Conservation (phyloP, 1,140 invertebrate species). For the Ctenoplectra terminalis region DNA sequence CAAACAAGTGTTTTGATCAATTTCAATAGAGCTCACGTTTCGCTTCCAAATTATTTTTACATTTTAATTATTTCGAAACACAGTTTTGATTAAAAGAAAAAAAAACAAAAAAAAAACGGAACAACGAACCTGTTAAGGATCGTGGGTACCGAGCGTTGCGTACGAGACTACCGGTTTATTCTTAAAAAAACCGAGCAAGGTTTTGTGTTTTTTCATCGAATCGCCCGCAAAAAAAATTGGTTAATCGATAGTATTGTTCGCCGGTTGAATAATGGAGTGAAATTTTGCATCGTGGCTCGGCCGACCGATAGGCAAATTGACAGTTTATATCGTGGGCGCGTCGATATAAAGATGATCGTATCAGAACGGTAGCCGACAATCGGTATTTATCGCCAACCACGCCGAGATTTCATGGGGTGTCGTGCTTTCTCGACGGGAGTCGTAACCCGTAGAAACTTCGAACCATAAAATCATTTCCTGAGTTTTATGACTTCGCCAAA, state of each 20-base stretch:
- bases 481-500: slow-evolving; percentile 27
- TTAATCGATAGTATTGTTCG: slow-evolving; percentile 14
- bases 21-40: not conserved
- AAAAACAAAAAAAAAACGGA: no score
- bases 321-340: not conserved
- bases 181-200: slow-evolving; percentile 1
- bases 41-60: slow-evolving; percentile 8
- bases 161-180: not conserved
- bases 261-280: not conserved
- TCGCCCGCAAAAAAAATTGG: not conserved
- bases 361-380: not conserved
- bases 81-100: not conserved
- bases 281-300: not conserved
- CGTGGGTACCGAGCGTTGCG: not conserved
- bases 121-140: not conserved
- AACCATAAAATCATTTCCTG: slow-evolving; percentile 35
- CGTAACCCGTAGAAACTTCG: slow-evolving; percentile 13
- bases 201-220: not conserved
- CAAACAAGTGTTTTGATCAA: not conserved
- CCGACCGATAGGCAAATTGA: not conserved
- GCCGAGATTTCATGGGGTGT: not conserved
- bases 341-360: not conserved
- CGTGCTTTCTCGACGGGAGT: not conserved
- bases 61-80: slow-evolving; percentile 1
- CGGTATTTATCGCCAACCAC: not conserved